phyloP scores from a whole-genome alignment of 2,113 vertebrate genomes.

The Guaruba guarouba region DNA sequence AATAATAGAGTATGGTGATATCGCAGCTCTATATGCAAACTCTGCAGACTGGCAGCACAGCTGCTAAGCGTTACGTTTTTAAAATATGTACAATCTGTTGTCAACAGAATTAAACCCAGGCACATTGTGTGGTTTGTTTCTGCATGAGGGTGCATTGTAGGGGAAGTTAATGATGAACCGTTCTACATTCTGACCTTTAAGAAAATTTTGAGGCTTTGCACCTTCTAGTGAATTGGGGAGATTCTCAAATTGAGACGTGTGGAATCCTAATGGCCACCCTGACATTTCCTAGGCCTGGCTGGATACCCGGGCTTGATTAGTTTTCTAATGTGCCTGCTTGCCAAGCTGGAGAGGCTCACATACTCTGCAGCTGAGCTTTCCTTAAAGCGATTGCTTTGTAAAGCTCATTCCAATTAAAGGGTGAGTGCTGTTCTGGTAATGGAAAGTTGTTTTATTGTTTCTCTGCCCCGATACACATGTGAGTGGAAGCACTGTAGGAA shows the following conservation, averaged over 20 bases:
- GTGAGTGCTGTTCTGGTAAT: conserved; percentile 47
- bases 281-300: conserved; percentile 63
- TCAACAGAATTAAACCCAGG: conserved; percentile 56
- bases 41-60: conserved; percentile 57
- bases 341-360: background rate
- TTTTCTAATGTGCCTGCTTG: conserved; percentile 32
- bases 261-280: conserved; percentile 48
- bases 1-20: conserved; percentile 69
- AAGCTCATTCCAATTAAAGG: conserved; percentile 53
- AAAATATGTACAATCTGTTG: conserved; percentile 63
- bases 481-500: conserved; percentile 9
- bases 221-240: conserved; percentile 1
- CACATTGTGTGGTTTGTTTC: conserved; percentile 47
- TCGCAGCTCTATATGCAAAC: conserved; percentile 53
- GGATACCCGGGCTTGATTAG: conserved; percentile 51
- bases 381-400: conserved; percentile 28
- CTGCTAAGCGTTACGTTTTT: conserved; percentile 45
- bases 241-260: conserved; percentile 46
- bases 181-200: conserved; percentile 59
- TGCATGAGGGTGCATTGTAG: conserved; percentile 31
- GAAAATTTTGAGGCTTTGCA: background rate
- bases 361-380: background rate
- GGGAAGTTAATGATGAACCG: conserved; percentile 48
- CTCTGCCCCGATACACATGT: background rate
- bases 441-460: conserved; percentile 66